Evolutionary conservation across 2,113 vertebrate species (phyloP).

Genomic region (Aegithalos caudatus): DNA sequence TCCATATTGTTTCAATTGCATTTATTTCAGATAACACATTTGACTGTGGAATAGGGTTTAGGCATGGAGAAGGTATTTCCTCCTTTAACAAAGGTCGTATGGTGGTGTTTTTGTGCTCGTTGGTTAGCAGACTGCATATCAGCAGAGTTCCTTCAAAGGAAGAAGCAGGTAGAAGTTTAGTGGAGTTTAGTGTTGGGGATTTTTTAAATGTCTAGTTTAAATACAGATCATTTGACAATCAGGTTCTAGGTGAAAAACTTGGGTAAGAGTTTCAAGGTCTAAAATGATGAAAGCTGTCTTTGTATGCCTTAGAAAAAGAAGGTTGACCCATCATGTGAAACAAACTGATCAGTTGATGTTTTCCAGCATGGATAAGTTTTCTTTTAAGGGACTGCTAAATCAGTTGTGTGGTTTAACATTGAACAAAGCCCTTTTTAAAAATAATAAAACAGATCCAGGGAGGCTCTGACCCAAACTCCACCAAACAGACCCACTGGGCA

Average conservation of each 20-base stretch:
- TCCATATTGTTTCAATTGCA: neutral
- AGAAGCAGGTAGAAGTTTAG: neutral
- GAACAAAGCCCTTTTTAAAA: neutral
- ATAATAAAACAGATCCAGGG: neutral
- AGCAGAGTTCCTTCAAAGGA: neutral
- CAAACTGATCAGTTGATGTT: neutral
- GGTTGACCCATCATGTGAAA: neutral
- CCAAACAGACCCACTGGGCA: neutral
- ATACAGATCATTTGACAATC: accelerated
- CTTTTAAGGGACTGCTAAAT: neutral
- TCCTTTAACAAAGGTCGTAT: neutral
- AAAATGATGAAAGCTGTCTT: neutral
- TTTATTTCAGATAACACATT: neutral
- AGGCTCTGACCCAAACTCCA: neutral
- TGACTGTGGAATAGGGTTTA: neutral
- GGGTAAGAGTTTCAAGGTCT: neutral
- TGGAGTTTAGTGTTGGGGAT: neutral
- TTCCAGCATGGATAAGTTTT: neutral
- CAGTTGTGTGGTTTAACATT: neutral
- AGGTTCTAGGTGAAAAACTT: neutral
- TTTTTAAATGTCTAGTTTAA: neutral
- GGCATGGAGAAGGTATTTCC: neutral
- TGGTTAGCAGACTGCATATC: neutral
- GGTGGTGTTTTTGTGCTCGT: neutral
- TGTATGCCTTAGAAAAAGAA: neutral